Conservation (phyloP, 2,888 invertebrate species). For the Oligia latruncula region DNA sequence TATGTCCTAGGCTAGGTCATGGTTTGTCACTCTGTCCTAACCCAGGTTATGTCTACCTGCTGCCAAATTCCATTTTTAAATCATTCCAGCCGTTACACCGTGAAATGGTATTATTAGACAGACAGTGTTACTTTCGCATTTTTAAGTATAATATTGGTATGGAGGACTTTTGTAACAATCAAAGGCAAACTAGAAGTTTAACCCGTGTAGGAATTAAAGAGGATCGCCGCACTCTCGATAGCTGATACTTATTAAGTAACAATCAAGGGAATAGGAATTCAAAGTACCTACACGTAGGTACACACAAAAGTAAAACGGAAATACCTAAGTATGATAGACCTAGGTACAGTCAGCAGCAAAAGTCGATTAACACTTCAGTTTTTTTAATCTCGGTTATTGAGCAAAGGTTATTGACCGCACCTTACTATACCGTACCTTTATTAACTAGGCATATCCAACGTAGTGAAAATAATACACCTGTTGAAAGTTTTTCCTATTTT, state of each 20-base stretch:
- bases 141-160: not conserved
- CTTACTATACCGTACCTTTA: not conserved
- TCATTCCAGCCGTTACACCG: not conserved
- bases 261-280: not conserved
- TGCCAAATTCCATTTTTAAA: not conserved
- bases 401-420: too few species aligned
- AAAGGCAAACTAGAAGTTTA: not conserved
- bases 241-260: not conserved
- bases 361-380: too few species aligned
- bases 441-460: not conserved
- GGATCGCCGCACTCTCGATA: not conserved
- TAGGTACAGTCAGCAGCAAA: too few species aligned
- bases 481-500: not conserved
- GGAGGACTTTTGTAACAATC: not conserved
- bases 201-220: slow-evolving; percentile 11
- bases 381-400: too few species aligned
- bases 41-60: too few species aligned
- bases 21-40: not conserved
- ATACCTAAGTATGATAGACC: not conserved
- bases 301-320: not conserved
- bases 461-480: not conserved
- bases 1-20: not conserved
- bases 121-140: not conserved
- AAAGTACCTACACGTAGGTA: not conserved
- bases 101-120: not conserved